Evolutionary conservation across 2,888 invertebrate genomes (phyloP).

Genomic region (Hyposoter dolosus): DNA sequence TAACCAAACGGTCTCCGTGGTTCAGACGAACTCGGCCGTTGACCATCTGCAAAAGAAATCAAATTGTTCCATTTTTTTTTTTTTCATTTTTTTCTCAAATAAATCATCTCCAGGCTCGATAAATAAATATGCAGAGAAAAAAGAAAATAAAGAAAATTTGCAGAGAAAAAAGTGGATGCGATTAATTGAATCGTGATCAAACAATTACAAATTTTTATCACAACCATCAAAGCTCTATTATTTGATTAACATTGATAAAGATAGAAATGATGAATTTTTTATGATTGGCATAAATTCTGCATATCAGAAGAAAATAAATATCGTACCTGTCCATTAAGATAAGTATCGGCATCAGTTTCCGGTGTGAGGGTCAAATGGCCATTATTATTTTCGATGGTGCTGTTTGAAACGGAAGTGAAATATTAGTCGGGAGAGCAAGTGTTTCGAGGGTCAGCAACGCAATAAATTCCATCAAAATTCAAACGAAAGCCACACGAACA

Average conservation of each 20-base stretch:
- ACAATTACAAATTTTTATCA: not conserved
- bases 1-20: slow-evolving; percentile 87
- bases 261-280: not conserved
- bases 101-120: not conserved
- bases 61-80: not conserved
- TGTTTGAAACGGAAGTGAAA: slow-evolving; percentile 73
- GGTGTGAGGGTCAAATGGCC: slow-evolving; percentile 85
- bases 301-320: not conserved
- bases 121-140: not conserved
- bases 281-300: not conserved
- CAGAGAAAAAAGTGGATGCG: not conserved
- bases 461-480: slow-evolving; percentile 4
- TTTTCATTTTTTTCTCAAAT: not conserved
- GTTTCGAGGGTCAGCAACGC: not conserved
- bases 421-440: slow-evolving; percentile 16
- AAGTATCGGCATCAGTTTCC: slow-evolving; percentile 85
- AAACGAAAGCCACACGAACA: not conserved
- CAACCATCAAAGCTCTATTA: not conserved
- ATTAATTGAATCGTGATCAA: not conserved
- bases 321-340: slow-evolving; percentile 85
- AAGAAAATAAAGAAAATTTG: not conserved
- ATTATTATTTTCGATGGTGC: slow-evolving; percentile 85
- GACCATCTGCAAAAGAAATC: slow-evolving; percentile 80
- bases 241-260: not conserved
- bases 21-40: slow-evolving; percentile 82